phyloP scores from a whole-genome alignment of 2,797 vertebrate genomes.

The Danio aesculapii region DNA sequence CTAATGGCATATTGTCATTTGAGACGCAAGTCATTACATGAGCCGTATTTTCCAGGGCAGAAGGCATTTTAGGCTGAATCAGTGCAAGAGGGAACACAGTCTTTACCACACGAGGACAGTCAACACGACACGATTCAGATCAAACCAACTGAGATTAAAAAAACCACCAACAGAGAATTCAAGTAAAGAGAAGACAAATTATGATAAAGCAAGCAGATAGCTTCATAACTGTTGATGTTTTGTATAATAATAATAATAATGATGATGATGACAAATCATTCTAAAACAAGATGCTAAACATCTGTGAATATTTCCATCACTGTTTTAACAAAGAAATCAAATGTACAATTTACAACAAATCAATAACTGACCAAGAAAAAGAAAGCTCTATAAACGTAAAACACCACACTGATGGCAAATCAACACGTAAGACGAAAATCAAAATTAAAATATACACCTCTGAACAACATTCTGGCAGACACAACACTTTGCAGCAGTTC shows the following conservation, averaged over 20 bases:
- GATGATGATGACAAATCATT: conserved; percentile 49
- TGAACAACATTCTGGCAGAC: conserved; percentile 63
- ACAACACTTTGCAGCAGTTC: conserved; percentile 69
- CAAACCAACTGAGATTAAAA: conserved; percentile 59
- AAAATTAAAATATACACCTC: conserved; percentile 43
- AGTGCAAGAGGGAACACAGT: conserved; percentile 73
- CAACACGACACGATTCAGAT: conserved; percentile 62
- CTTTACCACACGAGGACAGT: conserved; percentile 66
- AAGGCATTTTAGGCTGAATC: conserved; percentile 76
- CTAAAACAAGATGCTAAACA: conserved; percentile 68
- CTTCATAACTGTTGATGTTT: conserved; percentile 57
- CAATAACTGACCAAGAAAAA: conserved; percentile 53
- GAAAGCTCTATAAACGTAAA: conserved; percentile 28
- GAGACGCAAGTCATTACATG: conserved; percentile 69
- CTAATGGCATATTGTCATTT: conserved; percentile 67
- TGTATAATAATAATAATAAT: conserved; percentile 43
- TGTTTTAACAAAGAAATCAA: conserved; percentile 49
- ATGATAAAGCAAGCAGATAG: conserved; percentile 55
- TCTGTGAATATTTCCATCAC: conserved; percentile 66
- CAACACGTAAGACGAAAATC: conserved; percentile 57
- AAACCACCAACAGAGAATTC: conserved; percentile 68
- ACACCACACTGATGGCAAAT: conserved; percentile 64
- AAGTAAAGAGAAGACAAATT: conserved; percentile 69
- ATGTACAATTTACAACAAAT: conserved; percentile 65
- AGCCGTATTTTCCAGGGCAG: conserved; percentile 70